phyloP scores from a whole-genome alignment of 2,113 vertebrate species.

The Leptocoma aspasia region DNA sequence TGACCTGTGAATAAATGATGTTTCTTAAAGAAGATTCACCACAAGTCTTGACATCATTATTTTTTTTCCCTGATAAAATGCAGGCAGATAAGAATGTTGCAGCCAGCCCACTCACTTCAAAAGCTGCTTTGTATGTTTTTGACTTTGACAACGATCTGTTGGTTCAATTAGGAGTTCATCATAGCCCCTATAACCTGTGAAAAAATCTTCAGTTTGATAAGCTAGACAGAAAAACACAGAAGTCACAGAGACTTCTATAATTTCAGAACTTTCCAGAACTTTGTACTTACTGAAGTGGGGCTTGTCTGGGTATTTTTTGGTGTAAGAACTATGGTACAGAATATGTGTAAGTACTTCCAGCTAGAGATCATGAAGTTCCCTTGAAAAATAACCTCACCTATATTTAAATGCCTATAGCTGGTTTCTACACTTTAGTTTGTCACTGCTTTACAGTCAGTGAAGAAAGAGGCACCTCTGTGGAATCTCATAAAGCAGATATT shows the following conservation, averaged over 20 bases:
- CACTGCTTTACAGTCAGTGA: neutral
- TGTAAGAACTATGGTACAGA: neutral
- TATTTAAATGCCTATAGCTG: neutral
- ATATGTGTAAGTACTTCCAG: neutral
- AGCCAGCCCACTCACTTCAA: neutral
- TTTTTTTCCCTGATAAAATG: neutral
- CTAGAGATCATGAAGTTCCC: neutral
- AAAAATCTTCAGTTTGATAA: neutral
- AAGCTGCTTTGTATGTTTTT: neutral
- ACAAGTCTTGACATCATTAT: constrained; percentile 17
- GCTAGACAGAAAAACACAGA: neutral
- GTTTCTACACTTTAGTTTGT: neutral
- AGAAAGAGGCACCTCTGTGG: neutral
- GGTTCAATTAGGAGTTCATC: neutral
- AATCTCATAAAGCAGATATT: neutral
- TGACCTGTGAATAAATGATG: neutral
- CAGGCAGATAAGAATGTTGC: neutral
- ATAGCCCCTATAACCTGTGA: neutral
- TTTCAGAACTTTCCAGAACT: neutral
- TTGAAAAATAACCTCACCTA: neutral
- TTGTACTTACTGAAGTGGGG: neutral
- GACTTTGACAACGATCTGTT: neutral
- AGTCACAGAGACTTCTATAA: neutral
- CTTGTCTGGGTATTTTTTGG: fast-evolving
- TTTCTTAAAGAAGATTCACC: neutral